Conservation (phyloP, 2,113 vertebrate genomes). For the Coptodon bakossiorum region DNA sequence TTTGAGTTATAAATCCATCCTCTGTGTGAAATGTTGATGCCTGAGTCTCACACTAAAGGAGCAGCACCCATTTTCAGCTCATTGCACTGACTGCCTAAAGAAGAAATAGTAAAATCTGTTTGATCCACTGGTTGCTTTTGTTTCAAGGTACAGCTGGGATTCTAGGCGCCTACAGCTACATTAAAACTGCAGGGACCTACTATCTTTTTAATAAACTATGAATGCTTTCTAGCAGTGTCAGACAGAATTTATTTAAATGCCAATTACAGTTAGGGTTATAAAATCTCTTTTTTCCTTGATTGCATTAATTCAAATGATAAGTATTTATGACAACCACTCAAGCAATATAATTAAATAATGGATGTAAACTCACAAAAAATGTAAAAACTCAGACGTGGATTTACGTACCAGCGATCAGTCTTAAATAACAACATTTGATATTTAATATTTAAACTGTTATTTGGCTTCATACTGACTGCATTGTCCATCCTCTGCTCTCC, state of each 20-base stretch:
- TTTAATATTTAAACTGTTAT: background rate
- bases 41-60: background rate
- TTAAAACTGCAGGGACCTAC: background rate
- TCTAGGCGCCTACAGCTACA: background rate
- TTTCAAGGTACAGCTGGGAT: background rate
- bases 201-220: background rate
- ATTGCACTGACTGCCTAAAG: background rate
- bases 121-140: background rate
- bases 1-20: background rate
- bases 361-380: background rate
- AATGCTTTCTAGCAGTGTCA: background rate
- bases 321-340: background rate
- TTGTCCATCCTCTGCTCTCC: background rate
- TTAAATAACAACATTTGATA: background rate
- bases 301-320: background rate
- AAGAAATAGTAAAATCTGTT: background rate
- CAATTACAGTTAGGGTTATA: background rate
- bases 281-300: background rate
- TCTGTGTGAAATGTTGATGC: background rate
- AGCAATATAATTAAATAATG: background rate
- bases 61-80: background rate
- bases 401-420: background rate
- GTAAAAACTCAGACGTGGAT: background rate
- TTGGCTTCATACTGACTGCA: background rate
- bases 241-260: background rate